These are phyloP conservation scores for Chelonus formosanus DNA, from an alignment of 2,888 invertebrate genomes.

Conservation along the genomic window DNA sequence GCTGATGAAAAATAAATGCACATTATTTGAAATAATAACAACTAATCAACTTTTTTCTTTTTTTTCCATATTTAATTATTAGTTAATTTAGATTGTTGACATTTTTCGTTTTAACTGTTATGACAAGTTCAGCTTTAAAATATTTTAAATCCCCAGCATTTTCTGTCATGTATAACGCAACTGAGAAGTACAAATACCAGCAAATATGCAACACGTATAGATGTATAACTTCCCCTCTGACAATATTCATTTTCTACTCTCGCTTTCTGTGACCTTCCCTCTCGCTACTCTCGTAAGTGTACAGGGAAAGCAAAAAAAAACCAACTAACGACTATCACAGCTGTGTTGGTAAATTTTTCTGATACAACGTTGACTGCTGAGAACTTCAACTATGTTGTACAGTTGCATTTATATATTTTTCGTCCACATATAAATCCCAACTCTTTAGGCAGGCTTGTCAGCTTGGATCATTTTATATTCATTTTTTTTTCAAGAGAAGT, in stretches of 20 bases:
- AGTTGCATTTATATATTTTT: too few species aligned
- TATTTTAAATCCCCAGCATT: too few species aligned
- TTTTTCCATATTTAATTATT: too few species aligned
- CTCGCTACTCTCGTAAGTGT: conserved; percentile 46
- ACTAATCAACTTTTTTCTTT: too few species aligned
- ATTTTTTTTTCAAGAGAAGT: conserved; percentile 32
- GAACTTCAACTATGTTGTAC: background rate
- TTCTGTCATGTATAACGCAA: conserved; percentile 16
- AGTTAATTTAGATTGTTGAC: too few species aligned
- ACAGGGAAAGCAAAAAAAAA: conserved; percentile 54
- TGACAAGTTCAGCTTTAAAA: too few species aligned
- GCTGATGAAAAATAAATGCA: too few species aligned
- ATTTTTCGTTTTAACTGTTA: too few species aligned
- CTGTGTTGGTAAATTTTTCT: conserved; percentile 48
- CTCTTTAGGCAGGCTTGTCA: too few species aligned
- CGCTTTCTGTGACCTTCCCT: conserved; percentile 19
- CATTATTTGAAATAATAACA: too few species aligned
- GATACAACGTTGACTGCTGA: conserved; percentile 5
- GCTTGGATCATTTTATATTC: too few species aligned
- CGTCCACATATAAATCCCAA: too few species aligned
- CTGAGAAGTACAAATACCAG: conserved; percentile 3
- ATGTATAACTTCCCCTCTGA: conserved; percentile 9
- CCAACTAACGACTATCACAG: conserved; percentile 49
- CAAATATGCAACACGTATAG: background rate
- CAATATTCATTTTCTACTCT: conserved; percentile 1